Evolutionary conservation across 2,888 invertebrate species (phyloP).

Genomic region (Nomada ruficornis): DNA sequence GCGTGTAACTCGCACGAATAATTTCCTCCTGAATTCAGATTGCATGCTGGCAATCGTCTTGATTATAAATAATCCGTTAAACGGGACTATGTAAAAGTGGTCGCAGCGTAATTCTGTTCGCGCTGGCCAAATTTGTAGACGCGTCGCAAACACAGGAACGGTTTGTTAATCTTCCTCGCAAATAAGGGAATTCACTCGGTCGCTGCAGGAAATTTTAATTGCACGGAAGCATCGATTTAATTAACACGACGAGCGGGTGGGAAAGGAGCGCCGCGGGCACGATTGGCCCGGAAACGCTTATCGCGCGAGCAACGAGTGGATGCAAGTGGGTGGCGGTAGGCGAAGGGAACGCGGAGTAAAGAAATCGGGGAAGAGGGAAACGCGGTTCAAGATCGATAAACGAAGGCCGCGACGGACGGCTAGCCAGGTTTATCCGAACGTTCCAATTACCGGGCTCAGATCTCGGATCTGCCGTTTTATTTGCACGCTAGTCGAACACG

Average conservation of each 20-base stretch:
- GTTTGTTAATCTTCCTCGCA: constrained; percentile 42
- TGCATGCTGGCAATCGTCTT: too few species aligned
- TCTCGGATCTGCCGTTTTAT: constrained; percentile 72
- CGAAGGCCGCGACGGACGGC: constrained; percentile 59
- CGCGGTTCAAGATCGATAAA: constrained; percentile 60
- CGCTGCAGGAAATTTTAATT: constrained; percentile 65
- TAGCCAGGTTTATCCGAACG: constrained; percentile 72
- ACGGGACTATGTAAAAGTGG: too few species aligned
- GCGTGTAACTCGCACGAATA: too few species aligned
- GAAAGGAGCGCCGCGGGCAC: constrained; percentile 13
- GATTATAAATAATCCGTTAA: too few species aligned
- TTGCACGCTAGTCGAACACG: constrained; percentile 52
- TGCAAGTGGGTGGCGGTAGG: not conserved
- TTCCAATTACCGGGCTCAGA: constrained; percentile 74
- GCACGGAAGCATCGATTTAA: constrained; percentile 67
- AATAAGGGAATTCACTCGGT: constrained; percentile 55
- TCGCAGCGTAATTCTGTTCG: not conserved
- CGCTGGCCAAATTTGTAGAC: not conserved
- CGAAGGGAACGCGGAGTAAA: constrained; percentile 11
- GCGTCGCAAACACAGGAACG: constrained; percentile 23
- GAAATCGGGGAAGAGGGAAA: constrained; percentile 29
- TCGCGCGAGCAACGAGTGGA: constrained; percentile 14
- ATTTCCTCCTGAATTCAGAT: too few species aligned
- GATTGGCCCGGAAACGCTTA: constrained; percentile 61
- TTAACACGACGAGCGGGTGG: constrained; percentile 42